These are phyloP conservation scores for Kryptopterus vitreolus DNA, from an alignment of 2,797 vertebrate genomes.

Conservation along the genomic window DNA sequence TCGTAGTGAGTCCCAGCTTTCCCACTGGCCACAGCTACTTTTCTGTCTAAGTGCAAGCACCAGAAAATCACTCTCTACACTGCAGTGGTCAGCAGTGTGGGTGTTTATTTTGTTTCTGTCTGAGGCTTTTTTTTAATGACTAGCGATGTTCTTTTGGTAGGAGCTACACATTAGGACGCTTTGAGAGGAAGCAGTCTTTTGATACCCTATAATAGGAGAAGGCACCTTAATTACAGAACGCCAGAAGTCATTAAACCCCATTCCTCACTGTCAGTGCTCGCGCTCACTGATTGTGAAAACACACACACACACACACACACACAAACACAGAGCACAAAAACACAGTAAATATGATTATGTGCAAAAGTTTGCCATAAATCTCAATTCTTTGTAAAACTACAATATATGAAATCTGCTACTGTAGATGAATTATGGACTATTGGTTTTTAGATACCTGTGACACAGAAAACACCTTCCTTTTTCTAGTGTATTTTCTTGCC, in stretches of 20 bases:
- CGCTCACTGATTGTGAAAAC: constrained; percentile 17
- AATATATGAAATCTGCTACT: not conserved
- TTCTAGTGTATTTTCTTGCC: constrained; percentile 29
- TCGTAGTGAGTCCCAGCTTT: constrained; percentile 30
- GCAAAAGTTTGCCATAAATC: not conserved
- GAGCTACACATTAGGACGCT: constrained; percentile 39
- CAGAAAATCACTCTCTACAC: constrained; percentile 40
- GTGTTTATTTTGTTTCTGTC: constrained; percentile 33
- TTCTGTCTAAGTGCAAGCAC: constrained; percentile 43
- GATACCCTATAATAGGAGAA: constrained; percentile 73
- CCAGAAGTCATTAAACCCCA: constrained; percentile 70
- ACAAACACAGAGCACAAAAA: constrained; percentile 16
- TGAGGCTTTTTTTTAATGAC: constrained; percentile 70
- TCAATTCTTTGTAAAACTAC: constrained; percentile 15
- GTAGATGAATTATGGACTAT: not conserved
- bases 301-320: constrained; percentile 47
- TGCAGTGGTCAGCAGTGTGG: constrained; percentile 48
- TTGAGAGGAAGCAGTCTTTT: constrained; percentile 55
- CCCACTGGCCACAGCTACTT: constrained; percentile 36
- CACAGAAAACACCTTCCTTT: constrained; percentile 1
- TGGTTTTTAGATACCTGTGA: not conserved
- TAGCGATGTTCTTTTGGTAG: constrained; percentile 64
- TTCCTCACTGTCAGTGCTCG: constrained; percentile 39
- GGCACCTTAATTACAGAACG: constrained; percentile 75
- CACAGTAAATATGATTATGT: not conserved